Conservation (phyloP, 2,113 vertebrate genomes). For the Haliaeetus leucogaster region DNA sequence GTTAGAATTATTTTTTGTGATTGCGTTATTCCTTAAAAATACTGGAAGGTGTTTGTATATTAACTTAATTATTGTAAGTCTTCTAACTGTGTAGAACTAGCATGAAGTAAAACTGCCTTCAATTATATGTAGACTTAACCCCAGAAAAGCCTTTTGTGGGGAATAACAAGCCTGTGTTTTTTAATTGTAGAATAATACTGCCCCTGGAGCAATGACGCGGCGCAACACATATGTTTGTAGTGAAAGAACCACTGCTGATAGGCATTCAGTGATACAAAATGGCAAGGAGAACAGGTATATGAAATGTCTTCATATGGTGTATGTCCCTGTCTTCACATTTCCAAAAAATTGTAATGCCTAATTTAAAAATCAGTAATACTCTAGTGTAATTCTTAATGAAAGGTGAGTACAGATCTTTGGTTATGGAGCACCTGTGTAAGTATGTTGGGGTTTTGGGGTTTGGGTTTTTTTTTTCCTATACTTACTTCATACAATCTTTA, state of each 20-base stretch:
- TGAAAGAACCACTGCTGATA: conserved; percentile 87
- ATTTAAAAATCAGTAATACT: background rate
- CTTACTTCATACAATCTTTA: background rate
- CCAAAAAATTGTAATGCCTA: background rate
- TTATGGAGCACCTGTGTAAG: conserved; percentile 6
- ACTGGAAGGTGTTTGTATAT: background rate
- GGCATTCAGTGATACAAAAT: conserved; percentile 94
- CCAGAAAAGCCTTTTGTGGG: background rate
- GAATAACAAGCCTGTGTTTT: conserved; percentile 12
- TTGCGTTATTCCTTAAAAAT: background rate
- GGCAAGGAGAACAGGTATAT: conserved; percentile 96
- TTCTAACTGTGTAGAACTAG: background rate
- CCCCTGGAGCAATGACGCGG: conserved; percentile 91
- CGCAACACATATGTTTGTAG: conserved; percentile 98
- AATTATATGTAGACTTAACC: background rate
- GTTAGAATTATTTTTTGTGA: background rate
- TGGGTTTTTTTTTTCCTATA: accelerated
- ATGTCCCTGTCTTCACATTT: conserved; percentile 15
- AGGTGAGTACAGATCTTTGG: conserved; percentile 44
- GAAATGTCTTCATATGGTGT: conserved; percentile 27
- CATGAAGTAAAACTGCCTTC: background rate
- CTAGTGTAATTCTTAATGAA: background rate
- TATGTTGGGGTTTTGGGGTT: background rate
- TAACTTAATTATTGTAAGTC: background rate
- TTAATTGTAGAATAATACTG: conserved; percentile 82